phyloP scores from a whole-genome alignment of 1,140 invertebrate species.

The Aphelinus certus region DNA sequence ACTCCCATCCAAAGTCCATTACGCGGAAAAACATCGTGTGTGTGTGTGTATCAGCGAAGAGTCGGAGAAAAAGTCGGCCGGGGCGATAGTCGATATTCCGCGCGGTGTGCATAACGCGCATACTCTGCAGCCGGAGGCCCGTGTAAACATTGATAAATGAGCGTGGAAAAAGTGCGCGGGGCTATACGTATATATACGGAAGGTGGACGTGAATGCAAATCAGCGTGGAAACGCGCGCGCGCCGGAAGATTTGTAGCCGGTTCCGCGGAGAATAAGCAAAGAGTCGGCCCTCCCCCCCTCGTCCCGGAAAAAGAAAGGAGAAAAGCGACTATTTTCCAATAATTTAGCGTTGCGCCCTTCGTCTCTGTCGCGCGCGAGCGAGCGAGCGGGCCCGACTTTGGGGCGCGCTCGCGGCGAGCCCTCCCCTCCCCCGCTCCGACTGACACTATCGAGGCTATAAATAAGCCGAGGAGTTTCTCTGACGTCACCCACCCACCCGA shows the following conservation, averaged over 20 bases:
- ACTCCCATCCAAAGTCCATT: too few relatives aligned
- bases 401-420: background rate
- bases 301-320: constrained; percentile 26
- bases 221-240: constrained; percentile 21
- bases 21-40: too few relatives aligned
- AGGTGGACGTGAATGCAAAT: constrained; percentile 45
- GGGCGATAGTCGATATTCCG: too few relatives aligned
- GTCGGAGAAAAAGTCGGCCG: too few relatives aligned
- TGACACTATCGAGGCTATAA: constrained; percentile 61
- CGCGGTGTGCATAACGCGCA: too few relatives aligned
- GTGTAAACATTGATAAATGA: constrained; percentile 36
- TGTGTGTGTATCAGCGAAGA: too few relatives aligned
- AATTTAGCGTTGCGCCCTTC: constrained; percentile 41
- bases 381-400: too few relatives aligned
- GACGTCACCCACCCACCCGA: constrained; percentile 59
- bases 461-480: constrained; percentile 55
- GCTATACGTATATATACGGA: too few relatives aligned
- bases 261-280: constrained; percentile 27
- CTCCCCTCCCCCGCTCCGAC: constrained; percentile 49
- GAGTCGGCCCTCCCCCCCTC: constrained; percentile 11
- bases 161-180: constrained; percentile 15
- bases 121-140: background rate
- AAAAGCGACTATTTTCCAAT: constrained; percentile 51
- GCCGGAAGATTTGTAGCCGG: constrained; percentile 38
- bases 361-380: constrained; percentile 40